A percentile compares a stretch with the other conserved stretches of the same genome.
Evolutionary conservation across 2,888 invertebrate species (phyloP).

Genomic region (Ypsolopha scabrella): DNA sequence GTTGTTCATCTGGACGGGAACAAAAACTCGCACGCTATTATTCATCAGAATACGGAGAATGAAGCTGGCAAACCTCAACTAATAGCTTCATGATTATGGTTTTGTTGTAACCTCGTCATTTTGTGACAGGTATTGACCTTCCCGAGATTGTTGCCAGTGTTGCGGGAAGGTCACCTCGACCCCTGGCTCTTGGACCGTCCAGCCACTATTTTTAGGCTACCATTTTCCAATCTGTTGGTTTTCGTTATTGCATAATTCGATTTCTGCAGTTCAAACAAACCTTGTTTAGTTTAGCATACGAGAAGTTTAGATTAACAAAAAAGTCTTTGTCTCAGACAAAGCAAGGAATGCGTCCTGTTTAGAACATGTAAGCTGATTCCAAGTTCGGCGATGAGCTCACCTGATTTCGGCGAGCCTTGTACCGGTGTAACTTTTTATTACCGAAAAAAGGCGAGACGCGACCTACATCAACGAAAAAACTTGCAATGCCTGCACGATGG

Average conservation of each 20-base stretch:
- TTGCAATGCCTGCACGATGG: background rate
- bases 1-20: conserved; percentile 48
- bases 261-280: no score
- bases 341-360: no score
- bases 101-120: conserved; percentile 12
- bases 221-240: background rate
- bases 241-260: no score
- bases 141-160: conserved; percentile 8
- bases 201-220: conserved; percentile 6
- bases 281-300: no score
- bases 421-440: conserved; percentile 27
- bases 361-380: no score
- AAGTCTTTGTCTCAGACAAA: no score
- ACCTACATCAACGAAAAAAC: conserved; percentile 52
- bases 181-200: conserved; percentile 1
- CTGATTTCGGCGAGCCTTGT: conserved; percentile 3
- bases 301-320: no score
- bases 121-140: conserved; percentile 29
- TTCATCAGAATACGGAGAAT: conserved; percentile 31
- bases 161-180: conserved; percentile 31
- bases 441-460: conserved; percentile 39
- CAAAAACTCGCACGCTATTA: conserved; percentile 41
- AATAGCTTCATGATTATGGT: conserved; percentile 25
- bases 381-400: conserved; percentile 36
- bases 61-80: conserved; percentile 18